Conservation (phyloP, 2,113 vertebrate genomes). For the Atlantisia rogersi region DNA sequence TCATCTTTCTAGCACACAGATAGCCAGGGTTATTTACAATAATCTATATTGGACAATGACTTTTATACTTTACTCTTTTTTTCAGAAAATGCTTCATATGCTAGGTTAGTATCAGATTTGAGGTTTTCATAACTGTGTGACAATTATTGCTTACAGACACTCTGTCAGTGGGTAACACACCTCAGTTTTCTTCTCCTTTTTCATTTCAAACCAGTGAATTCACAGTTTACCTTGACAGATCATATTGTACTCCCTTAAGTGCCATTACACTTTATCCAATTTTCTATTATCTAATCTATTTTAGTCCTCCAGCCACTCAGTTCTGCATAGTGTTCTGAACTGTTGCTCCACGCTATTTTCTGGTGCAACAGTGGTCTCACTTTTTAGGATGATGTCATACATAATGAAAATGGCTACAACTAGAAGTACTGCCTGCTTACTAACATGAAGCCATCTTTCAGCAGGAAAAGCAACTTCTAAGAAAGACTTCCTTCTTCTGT, state of each 20-base stretch:
- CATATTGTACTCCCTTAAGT: background rate
- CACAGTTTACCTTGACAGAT: background rate
- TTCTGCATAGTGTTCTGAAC: background rate
- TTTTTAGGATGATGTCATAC: background rate
- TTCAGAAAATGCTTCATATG: background rate
- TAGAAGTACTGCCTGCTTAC: background rate
- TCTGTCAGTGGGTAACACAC: background rate
- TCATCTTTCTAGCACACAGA: background rate
- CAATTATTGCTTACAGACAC: background rate
- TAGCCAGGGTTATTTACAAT: background rate
- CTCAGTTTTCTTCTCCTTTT: background rate
- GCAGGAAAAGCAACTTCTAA: background rate
- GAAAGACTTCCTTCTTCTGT: background rate
- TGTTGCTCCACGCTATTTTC: background rate
- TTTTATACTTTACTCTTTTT: background rate
- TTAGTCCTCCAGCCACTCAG: background rate
- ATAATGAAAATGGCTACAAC: background rate
- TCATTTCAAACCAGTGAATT: background rate
- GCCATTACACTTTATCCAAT: background rate
- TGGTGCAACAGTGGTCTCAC: background rate
- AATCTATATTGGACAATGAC: background rate
- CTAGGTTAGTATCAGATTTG: background rate
- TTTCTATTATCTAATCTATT: background rate
- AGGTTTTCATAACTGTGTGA: background rate
- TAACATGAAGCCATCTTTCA: background rate